phyloP scores from a whole-genome alignment of 2,113 vertebrate genomes.

The Malaclemys terrapin region DNA sequence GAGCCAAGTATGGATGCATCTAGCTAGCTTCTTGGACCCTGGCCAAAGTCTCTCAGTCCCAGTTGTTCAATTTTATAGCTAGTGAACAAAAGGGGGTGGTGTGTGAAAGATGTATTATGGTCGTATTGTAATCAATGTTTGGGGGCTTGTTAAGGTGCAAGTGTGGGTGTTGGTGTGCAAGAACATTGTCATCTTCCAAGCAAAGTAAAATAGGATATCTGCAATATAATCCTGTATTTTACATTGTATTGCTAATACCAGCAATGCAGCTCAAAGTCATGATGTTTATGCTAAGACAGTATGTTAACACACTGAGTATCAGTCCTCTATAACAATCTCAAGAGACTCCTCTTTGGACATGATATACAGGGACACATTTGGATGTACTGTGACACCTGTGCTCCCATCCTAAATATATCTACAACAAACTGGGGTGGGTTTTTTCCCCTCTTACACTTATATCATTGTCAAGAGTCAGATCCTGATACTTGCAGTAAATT shows the following conservation, averaged over 20 bases:
- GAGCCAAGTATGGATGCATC: constrained; percentile 78
- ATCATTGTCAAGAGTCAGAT: constrained; percentile 23
- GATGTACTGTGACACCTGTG: not conserved
- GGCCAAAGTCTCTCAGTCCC: constrained; percentile 76
- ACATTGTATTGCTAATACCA: not conserved
- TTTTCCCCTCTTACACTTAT: constrained; percentile 26
- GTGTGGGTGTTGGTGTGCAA: constrained; percentile 61
- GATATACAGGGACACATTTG: not conserved
- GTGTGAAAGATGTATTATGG: constrained; percentile 46
- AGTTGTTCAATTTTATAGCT: constrained; percentile 80
- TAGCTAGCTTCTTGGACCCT: constrained; percentile 74
- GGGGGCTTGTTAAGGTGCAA: constrained; percentile 77
- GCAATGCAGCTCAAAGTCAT: not conserved
- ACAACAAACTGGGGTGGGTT: not conserved
- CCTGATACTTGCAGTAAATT: constrained; percentile 27
- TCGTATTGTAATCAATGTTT: constrained; percentile 72
- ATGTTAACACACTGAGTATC: constrained; percentile 37
- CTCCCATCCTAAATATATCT: not conserved
- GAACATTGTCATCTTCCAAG: constrained; percentile 51
- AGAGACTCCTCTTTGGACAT: constrained; percentile 37
- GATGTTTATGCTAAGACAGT: constrained; percentile 7
- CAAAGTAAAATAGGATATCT: constrained; percentile 1
- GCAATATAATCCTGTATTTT: constrained; percentile 1
- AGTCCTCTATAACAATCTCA: constrained; percentile 16
- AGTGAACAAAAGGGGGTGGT: constrained; percentile 71